Conservation (phyloP, 2,797 vertebrate genomes). For the Taenioides sp. region DNA sequence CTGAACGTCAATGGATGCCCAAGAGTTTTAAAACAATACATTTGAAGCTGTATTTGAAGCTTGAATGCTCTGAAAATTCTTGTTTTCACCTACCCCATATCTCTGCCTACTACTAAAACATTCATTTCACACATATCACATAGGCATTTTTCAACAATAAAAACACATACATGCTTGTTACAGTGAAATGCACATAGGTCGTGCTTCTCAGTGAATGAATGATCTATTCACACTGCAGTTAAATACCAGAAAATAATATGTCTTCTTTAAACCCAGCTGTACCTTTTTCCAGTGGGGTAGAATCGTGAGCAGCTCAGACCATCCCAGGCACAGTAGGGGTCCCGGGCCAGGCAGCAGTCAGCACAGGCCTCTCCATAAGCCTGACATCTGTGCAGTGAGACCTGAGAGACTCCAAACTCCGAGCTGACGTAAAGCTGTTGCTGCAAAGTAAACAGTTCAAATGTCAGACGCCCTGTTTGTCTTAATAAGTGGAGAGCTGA, state of each 20-base stretch:
- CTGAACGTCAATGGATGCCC: background rate
- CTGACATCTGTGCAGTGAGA: slow-evolving; percentile 93
- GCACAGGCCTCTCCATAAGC: slow-evolving; percentile 94
- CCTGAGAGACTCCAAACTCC: slow-evolving; percentile 90
- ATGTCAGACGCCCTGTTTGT: slow-evolving; percentile 65
- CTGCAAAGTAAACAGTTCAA: slow-evolving; percentile 79
- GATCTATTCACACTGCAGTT: no score
- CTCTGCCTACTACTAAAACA: no score
- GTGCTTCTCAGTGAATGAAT: no score
- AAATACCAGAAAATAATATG: no score
- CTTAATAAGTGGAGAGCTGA: slow-evolving; percentile 63
- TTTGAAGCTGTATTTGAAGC: no score
- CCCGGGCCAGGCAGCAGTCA: slow-evolving; percentile 95
- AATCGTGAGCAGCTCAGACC: slow-evolving; percentile 93
- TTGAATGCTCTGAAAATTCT: no score
- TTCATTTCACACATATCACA: no score
- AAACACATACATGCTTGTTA: no score
- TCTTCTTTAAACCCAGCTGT: background rate
- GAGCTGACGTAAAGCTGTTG: slow-evolving; percentile 98
- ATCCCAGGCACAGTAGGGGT: slow-evolving; percentile 97
- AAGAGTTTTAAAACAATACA: no score
- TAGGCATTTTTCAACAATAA: no score
- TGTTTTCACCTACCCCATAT: no score
- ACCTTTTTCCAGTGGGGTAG: slow-evolving; percentile 95
- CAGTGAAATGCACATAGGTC: no score